These are phyloP conservation scores for Hetaerina titia DNA, from an alignment of 2,888 invertebrate species.

Conservation along the genomic window DNA sequence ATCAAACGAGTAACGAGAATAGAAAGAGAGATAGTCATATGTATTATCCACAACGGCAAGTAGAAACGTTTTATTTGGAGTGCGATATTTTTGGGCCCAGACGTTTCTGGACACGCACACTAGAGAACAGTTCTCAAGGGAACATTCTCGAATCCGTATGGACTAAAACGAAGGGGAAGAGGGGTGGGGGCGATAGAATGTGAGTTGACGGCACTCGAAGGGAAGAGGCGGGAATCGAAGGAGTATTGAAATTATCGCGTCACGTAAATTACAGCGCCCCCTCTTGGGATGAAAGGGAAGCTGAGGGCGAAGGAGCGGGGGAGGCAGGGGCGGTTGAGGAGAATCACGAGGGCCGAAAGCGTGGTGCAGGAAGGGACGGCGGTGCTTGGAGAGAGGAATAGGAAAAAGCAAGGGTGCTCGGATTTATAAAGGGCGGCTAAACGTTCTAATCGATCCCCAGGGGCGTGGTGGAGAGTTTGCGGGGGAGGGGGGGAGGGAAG, in stretches of 20 bases:
- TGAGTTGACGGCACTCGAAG: not conserved
- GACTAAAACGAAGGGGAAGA: no score
- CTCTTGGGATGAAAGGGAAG: not conserved
- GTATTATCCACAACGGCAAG: no score
- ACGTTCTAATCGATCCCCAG: not conserved
- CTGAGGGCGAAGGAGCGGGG: not conserved
- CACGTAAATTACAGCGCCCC: not conserved
- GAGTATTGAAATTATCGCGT: not conserved
- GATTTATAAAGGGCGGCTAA: not conserved
- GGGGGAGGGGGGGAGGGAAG: not conserved
- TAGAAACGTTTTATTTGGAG: no score
- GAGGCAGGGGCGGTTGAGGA: not conserved
- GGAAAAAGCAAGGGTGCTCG: not conserved
- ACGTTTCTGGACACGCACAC: no score
- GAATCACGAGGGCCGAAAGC: not conserved
- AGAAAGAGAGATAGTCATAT: no score
- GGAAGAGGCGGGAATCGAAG: not conserved
- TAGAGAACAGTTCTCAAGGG: no score
- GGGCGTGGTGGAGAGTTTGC: not conserved
- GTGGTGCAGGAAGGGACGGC: not conserved
- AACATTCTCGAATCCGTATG: no score
- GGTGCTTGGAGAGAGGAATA: not conserved
- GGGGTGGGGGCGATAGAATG: no score
- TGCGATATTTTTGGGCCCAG: no score
- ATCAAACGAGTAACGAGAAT: no score